Evolutionary conservation across 2,888 invertebrate genomes (phyloP).

Genomic region (Gnatocerus cornutus): DNA sequence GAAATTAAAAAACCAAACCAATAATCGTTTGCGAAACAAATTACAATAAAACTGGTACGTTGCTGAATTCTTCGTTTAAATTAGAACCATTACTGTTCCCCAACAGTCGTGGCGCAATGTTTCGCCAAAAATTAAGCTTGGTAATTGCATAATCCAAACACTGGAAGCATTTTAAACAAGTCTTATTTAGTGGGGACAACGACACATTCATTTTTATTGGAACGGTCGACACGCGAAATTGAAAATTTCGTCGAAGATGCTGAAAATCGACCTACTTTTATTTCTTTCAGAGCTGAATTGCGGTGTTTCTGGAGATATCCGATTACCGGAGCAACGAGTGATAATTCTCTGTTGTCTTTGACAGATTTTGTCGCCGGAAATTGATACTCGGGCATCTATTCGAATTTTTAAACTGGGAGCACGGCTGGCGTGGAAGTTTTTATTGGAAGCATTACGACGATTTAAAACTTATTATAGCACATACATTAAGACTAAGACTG

Average conservation of each 20-base stretch:
- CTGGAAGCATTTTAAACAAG: slow-evolving; percentile 46
- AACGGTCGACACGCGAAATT: slow-evolving; percentile 33
- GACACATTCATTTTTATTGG: slow-evolving; percentile 48
- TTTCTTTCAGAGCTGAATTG: slow-evolving; percentile 11
- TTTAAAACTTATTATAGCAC: too few relatives aligned
- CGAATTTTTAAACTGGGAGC: too few relatives aligned
- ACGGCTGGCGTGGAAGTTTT: too few relatives aligned
- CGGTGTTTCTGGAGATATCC: slow-evolving; percentile 21
- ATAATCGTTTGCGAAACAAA: slow-evolving; percentile 44
- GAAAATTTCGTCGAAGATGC: slow-evolving; percentile 28
- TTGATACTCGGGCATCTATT: too few relatives aligned
- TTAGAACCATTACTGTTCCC: slow-evolving; percentile 41
- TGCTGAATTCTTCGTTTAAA: slow-evolving; percentile 41
- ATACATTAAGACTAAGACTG: not conserved
- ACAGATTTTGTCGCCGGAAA: slow-evolving; percentile 27
- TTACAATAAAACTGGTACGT: slow-evolving; percentile 40
- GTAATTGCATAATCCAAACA: slow-evolving; percentile 46
- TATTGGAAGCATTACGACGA: too few relatives aligned
- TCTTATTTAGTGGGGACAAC: slow-evolving; percentile 42
- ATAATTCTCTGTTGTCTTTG: slow-evolving; percentile 25
- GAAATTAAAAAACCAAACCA: slow-evolving; percentile 42
- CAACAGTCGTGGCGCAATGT: slow-evolving; percentile 37
- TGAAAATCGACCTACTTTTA: slow-evolving; percentile 30
- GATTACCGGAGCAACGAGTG: slow-evolving; percentile 31
- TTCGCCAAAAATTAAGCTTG: slow-evolving; percentile 44